Conservation (phyloP, 2,113 vertebrate genomes). For the Brachionichthys hirsutus region DNA sequence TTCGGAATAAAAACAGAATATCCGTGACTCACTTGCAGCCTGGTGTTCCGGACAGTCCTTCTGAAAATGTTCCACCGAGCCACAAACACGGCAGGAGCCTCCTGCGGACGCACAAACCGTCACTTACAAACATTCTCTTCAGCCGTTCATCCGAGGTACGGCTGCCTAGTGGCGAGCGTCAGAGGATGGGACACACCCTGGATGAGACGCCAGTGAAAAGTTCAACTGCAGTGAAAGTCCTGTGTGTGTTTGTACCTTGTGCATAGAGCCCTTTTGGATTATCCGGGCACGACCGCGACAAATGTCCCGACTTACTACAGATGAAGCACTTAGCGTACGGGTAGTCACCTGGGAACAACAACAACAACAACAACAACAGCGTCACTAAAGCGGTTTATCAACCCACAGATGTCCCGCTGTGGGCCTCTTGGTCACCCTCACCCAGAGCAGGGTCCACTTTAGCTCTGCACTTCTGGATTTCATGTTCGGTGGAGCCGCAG, state of each 20-base stretch:
- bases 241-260: constrained; percentile 79
- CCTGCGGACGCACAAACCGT: constrained; percentile 71
- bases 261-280: constrained; percentile 96
- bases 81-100: constrained; percentile 89
- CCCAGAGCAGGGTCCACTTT: constrained; percentile 91
- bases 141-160: too few relatives aligned
- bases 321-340: constrained; percentile 97
- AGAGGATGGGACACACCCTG: too few relatives aligned
- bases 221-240: fast-evolving
- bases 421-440: constrained; percentile 45
- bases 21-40: constrained; percentile 79
- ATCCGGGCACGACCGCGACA: constrained; percentile 90
- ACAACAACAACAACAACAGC: too few relatives aligned
- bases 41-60: constrained; percentile 92
- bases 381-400: not conserved
- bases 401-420: fast-evolving
- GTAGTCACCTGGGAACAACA: constrained; percentile 82
- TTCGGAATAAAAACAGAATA: not conserved
- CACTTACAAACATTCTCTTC: not conserved
- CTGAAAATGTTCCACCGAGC: constrained; percentile 93
- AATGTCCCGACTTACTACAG: constrained; percentile 90
- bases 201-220: too few relatives aligned
- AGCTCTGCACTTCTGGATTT: constrained; percentile 86
- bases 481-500: constrained; percentile 95
- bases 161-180: too few relatives aligned